These are phyloP conservation scores for Acleris sparsana DNA, from an alignment of 2,888 invertebrate genomes.

Conservation along the genomic window DNA sequence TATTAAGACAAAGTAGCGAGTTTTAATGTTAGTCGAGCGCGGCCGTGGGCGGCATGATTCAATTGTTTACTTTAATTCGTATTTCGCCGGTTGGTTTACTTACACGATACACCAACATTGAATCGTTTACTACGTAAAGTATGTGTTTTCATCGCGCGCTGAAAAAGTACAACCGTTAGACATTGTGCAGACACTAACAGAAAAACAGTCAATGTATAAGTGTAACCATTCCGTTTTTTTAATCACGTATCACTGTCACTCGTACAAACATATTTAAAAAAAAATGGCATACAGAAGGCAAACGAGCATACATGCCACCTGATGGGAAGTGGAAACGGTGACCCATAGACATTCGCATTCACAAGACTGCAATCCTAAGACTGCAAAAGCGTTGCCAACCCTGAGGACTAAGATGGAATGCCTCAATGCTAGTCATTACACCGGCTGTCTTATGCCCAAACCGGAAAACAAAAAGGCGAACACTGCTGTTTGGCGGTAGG, in stretches of 20 bases:
- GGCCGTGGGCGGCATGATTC: slow-evolving; percentile 56
- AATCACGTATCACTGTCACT: slow-evolving; percentile 3
- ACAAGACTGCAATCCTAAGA: too few relatives aligned
- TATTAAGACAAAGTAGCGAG: slow-evolving; percentile 33
- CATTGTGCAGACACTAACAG: slow-evolving; percentile 17
- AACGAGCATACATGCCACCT: too few relatives aligned
- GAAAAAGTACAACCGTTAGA: slow-evolving; percentile 33
- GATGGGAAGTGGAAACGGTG: too few relatives aligned
- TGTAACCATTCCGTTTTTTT: slow-evolving; percentile 8
- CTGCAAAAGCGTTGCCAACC: too few relatives aligned
- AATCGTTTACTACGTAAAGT: slow-evolving; percentile 42
- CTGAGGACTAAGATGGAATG: too few relatives aligned
- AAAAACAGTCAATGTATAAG: slow-evolving; percentile 1
- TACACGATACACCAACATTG: slow-evolving; percentile 44
- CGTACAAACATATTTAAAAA: too few relatives aligned
- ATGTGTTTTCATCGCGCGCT: slow-evolving; percentile 41
- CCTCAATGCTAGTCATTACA: too few relatives aligned
- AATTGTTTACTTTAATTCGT: slow-evolving; percentile 68
- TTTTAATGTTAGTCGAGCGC: slow-evolving; percentile 33
- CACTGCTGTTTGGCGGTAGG: too few relatives aligned
- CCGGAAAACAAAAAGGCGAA: too few relatives aligned
- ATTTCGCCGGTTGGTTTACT: slow-evolving; percentile 58
- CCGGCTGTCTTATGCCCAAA: too few relatives aligned
- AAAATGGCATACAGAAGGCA: too few relatives aligned
- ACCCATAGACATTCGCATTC: too few relatives aligned